Evolutionary conservation across 2,888 invertebrate species (phyloP).

Genomic region (Drosophila melanosoma): DNA sequence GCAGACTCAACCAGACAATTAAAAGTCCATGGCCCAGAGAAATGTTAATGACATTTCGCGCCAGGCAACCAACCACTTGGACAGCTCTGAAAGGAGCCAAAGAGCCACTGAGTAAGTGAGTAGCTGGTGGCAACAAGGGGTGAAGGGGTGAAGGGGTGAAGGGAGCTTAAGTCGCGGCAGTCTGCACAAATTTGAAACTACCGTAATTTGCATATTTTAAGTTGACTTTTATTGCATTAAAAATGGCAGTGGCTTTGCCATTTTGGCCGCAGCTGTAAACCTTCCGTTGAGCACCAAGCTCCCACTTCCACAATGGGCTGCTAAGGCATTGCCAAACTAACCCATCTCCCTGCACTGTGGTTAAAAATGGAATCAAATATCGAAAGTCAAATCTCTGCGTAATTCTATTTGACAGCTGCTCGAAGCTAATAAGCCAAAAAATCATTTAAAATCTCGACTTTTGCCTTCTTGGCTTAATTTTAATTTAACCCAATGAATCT

Average conservation of each 20-base stretch:
- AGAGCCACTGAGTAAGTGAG: slow-evolving; percentile 17
- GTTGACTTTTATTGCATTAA: slow-evolving; percentile 83
- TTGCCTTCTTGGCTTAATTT: background rate
- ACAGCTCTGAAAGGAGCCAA: slow-evolving; percentile 32
- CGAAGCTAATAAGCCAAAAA: background rate
- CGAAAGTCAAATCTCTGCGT: background rate
- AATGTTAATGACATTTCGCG: slow-evolving; percentile 79
- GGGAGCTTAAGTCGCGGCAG: slow-evolving; percentile 51
- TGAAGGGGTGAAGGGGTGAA: background rate
- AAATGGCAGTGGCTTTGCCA: slow-evolving; percentile 77
- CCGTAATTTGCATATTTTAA: slow-evolving; percentile 82
- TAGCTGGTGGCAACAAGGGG: background rate
- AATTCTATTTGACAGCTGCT: background rate
- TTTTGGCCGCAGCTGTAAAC: slow-evolving; percentile 73
- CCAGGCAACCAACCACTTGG: slow-evolving; percentile 54
- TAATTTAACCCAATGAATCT: background rate
- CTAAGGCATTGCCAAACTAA: slow-evolving; percentile 43
- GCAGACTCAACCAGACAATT: slow-evolving; percentile 63
- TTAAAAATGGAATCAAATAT: background rate
- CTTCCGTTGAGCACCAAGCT: slow-evolving; percentile 33
- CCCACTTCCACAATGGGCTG: slow-evolving; percentile 22
- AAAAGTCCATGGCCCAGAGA: slow-evolving; percentile 79
- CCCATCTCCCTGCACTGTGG: slow-evolving; percentile 35
- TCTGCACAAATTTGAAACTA: slow-evolving; percentile 80
- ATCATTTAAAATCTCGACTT: too few species aligned